Evolutionary conservation across 2,888 invertebrate genomes (phyloP).

Genomic region (Thelaira solivaga): DNA sequence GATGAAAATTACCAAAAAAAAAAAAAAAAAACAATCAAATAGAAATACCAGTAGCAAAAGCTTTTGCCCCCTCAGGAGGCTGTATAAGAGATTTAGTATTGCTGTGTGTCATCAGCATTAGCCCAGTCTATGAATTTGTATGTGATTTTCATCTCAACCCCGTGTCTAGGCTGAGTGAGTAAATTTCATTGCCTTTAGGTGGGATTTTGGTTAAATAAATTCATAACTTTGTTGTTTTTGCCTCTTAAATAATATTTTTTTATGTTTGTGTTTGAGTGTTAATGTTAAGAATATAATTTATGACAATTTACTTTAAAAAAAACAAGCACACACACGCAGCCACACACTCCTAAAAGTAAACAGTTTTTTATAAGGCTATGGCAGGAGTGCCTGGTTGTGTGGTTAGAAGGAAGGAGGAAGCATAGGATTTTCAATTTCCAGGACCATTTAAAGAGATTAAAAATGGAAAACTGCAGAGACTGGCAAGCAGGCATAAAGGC

Average conservation of each 20-base stretch:
- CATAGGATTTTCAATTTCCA: constrained; percentile 42
- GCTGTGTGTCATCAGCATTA: background rate
- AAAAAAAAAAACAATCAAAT: too few relatives aligned
- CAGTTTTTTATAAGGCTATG: constrained; percentile 13
- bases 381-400: too few relatives aligned
- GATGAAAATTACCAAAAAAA: constrained; percentile 6
- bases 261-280: background rate
- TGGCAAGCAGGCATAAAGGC: constrained; percentile 21
- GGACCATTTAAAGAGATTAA: constrained; percentile 52
- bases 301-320: constrained; percentile 54
- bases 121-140: background rate
- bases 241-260: background rate
- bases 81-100: constrained; percentile 28
- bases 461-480: constrained; percentile 1
- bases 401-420: constrained; percentile 6
- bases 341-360: constrained; percentile 2
- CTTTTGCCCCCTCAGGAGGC: constrained; percentile 20
- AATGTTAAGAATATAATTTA: constrained; percentile 59
- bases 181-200: constrained; percentile 49
- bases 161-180: constrained; percentile 6
- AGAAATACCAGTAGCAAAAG: constrained; percentile 20
- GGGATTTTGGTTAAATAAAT: constrained; percentile 55
- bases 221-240: constrained; percentile 54
- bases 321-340: background rate
- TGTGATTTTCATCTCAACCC: constrained; percentile 13